Evolutionary conservation across 2,888 invertebrate species (phyloP).

Genomic region (Brachypterus glaber): DNA sequence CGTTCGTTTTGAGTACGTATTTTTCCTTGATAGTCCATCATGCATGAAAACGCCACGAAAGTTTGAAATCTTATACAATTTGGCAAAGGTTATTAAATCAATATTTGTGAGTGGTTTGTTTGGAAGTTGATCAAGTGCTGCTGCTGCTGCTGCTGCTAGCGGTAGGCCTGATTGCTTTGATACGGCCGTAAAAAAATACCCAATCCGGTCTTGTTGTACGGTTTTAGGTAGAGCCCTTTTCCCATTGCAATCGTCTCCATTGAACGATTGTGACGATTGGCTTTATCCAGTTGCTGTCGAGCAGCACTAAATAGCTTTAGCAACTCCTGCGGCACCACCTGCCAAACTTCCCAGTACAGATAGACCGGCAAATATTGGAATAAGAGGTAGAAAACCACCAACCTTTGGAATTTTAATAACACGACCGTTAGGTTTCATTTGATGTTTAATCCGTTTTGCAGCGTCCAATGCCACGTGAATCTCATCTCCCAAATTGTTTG

Average conservation of each 20-base stretch:
- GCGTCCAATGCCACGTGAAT: too few species aligned
- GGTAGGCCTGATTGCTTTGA: slow-evolving; percentile 19
- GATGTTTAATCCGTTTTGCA: background rate
- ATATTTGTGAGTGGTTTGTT: slow-evolving; percentile 21
- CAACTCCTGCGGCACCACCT: slow-evolving; percentile 32
- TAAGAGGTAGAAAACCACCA: slow-evolving; percentile 28
- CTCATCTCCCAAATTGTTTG: background rate
- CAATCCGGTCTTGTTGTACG: slow-evolving; percentile 22
- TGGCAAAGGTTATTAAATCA: slow-evolving; percentile 19
- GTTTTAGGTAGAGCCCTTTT: slow-evolving; percentile 22
- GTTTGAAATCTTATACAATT: too few species aligned
- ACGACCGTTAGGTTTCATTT: background rate
- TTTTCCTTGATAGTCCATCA: slow-evolving; percentile 19
- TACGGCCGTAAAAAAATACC: slow-evolving; percentile 22
- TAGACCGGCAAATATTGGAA: slow-evolving; percentile 32
- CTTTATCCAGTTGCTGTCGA: slow-evolving; percentile 28
- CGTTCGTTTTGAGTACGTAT: background rate
- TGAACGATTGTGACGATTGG: slow-evolving; percentile 29
- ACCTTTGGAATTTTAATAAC: too few species aligned
- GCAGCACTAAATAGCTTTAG: slow-evolving; percentile 31
- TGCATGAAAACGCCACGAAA: slow-evolving; percentile 28
- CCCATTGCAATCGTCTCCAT: slow-evolving; percentile 35
- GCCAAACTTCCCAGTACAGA: slow-evolving; percentile 29
- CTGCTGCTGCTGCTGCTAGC: slow-evolving; percentile 21
- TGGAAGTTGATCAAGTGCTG: slow-evolving; percentile 13